phyloP scores from a whole-genome alignment of 2,888 invertebrate species.

The Cantharis lateralis region DNA sequence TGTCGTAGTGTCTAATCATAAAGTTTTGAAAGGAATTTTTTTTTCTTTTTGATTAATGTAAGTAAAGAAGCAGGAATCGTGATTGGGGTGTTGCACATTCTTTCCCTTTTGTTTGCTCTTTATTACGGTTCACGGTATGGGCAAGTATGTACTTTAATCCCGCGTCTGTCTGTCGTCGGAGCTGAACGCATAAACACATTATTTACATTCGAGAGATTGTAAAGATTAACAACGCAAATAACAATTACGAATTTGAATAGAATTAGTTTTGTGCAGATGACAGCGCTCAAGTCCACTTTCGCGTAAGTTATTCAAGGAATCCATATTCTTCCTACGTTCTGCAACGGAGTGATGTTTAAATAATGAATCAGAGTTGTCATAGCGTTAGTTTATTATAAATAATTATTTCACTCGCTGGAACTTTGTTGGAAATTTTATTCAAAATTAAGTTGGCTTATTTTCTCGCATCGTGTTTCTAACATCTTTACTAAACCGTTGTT shows the following conservation, averaged over 20 bases:
- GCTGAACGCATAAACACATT: not conserved
- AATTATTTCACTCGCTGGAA: not conserved
- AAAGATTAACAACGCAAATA: slow-evolving; percentile 25
- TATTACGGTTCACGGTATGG: not conserved
- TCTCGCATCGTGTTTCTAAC: slow-evolving; percentile 9
- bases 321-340: slow-evolving; percentile 10
- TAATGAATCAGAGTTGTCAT: not conserved
- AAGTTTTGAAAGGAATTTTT: slow-evolving; percentile 16
- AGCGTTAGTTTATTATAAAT: not conserved
- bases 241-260: slow-evolving; percentile 24
- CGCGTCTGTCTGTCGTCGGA: not conserved
- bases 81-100: not conserved
- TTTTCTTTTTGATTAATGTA: slow-evolving; percentile 9
- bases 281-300: slow-evolving; percentile 22
- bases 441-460: not conserved
- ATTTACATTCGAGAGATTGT: slow-evolving; percentile 17
- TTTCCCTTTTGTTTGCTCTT: not conserved
- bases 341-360: not conserved
- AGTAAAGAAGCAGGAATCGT: not conserved
- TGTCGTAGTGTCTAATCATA: slow-evolving; percentile 26
- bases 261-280: slow-evolving; percentile 30
- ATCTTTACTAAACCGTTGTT: slow-evolving; percentile 26
- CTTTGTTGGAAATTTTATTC: not conserved
- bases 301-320: slow-evolving; percentile 18
- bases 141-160: not conserved